These are phyloP conservation scores for Rostratula benghalensis DNA, from an alignment of 2,113 vertebrate species.

Conservation along the genomic window DNA sequence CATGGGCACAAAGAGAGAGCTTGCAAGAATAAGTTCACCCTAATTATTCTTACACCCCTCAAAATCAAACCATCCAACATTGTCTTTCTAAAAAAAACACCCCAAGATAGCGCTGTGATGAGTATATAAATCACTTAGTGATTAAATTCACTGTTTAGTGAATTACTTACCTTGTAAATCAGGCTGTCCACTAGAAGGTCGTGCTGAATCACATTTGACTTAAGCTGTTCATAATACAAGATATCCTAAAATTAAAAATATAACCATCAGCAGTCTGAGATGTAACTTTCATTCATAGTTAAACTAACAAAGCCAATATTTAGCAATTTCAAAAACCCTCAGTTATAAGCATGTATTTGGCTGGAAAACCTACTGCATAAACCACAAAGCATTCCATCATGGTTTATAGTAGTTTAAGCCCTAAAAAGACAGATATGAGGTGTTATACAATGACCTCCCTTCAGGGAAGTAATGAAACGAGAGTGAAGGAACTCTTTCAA, in stretches of 20 bases:
- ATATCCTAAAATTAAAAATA: constrained; percentile 83
- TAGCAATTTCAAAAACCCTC: neutral
- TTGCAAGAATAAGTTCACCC: neutral
- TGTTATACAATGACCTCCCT: neutral
- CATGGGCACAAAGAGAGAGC: neutral
- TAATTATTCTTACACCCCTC: neutral
- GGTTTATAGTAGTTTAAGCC: neutral
- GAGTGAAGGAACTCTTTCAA: neutral
- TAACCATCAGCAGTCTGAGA: neutral
- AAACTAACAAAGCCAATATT: neutral
- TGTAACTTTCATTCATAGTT: neutral
- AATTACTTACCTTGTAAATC: constrained; percentile 92
- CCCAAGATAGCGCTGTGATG: neutral
- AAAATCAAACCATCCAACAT: neutral
- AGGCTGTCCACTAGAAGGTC: constrained; percentile 95
- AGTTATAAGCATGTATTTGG: neutral
- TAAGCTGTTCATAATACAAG: constrained; percentile 94
- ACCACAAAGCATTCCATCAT: neutral
- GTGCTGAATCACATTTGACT: constrained; percentile 93
- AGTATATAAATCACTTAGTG: neutral
- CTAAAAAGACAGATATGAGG: neutral
- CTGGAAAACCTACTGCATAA: neutral
- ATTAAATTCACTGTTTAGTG: neutral
- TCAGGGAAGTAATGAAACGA: neutral
- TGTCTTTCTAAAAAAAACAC: neutral